These are phyloP conservation scores for Rhabditophanes sp. DNA, from an alignment of 2,888 invertebrate genomes.

Conservation along the genomic window DNA sequence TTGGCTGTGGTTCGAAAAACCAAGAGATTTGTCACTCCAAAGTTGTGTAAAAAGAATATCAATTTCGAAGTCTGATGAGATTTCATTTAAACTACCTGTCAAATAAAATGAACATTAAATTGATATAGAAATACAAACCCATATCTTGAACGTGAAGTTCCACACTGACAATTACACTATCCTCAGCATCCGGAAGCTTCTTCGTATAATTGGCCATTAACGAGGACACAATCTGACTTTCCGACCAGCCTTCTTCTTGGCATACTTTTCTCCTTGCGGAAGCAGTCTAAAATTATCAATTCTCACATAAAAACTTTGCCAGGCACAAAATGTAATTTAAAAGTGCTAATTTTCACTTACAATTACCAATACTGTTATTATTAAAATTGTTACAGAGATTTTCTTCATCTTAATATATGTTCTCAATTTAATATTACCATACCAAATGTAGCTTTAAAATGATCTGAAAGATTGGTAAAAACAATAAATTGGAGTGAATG, in stretches of 20 bases:
- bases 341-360: no score
- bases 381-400: no score
- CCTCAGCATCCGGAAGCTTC: constrained; percentile 40
- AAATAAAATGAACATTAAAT: constrained; percentile 21
- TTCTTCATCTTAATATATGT: no score
- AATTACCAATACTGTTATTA: no score
- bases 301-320: no score
- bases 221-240: constrained; percentile 32
- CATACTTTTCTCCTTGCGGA: constrained; percentile 36
- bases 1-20: constrained; percentile 15
- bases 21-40: constrained; percentile 39
- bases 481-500: no score
- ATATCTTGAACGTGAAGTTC: constrained; percentile 38
- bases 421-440: no score
- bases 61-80: constrained; percentile 43
- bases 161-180: constrained; percentile 32
- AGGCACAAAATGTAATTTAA: no score
- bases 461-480: no score
- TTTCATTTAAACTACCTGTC: constrained; percentile 41
- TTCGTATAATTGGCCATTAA: constrained; percentile 41
- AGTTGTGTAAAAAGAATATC: constrained; percentile 42
- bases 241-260: constrained; percentile 29
- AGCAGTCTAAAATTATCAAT: no score
- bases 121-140: background rate
- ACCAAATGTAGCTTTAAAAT: no score